Conservation (phyloP, 2,797 vertebrate genomes). For the Lutjanus campechanus region DNA sequence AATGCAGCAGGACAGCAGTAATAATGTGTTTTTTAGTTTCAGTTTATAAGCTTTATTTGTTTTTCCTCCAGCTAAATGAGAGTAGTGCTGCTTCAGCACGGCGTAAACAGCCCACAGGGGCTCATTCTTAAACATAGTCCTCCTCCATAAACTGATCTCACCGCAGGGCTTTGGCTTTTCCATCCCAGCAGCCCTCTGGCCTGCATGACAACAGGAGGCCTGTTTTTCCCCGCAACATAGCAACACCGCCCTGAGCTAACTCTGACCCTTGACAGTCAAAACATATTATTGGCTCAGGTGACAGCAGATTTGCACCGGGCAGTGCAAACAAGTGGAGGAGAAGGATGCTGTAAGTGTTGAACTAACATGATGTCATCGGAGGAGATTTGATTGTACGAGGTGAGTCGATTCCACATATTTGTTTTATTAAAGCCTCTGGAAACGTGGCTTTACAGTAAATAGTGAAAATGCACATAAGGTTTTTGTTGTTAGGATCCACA, state of each 20-base stretch:
- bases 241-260: slow-evolving; percentile 74
- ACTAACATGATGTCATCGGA: slow-evolving; percentile 37
- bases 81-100: slow-evolving; percentile 72
- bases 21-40: slow-evolving; percentile 65
- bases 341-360: slow-evolving; percentile 21
- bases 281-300: slow-evolving; percentile 74
- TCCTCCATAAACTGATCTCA: slow-evolving; percentile 73
- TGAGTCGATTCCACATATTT: slow-evolving; percentile 48
- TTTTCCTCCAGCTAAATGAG: slow-evolving; percentile 73
- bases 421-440: slow-evolving; percentile 29
- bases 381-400: slow-evolving; percentile 50
- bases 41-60: slow-evolving; percentile 66
- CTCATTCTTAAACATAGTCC: slow-evolving; percentile 74
- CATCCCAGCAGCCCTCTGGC: slow-evolving; percentile 74
- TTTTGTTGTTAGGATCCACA: no score
- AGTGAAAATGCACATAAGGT: no score
- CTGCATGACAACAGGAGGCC: slow-evolving; percentile 76
- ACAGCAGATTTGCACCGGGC: slow-evolving; percentile 56
- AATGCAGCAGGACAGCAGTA: slow-evolving; percentile 37
- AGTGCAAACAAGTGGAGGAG: slow-evolving; percentile 53
- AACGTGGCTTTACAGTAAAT: no score
- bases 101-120: slow-evolving; percentile 71
- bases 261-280: slow-evolving; percentile 73
- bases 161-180: slow-evolving; percentile 74
- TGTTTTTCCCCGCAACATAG: slow-evolving; percentile 78